phyloP scores from a whole-genome alignment of 1,140 invertebrate genomes.

The Neoseiulus cucumeris region DNA sequence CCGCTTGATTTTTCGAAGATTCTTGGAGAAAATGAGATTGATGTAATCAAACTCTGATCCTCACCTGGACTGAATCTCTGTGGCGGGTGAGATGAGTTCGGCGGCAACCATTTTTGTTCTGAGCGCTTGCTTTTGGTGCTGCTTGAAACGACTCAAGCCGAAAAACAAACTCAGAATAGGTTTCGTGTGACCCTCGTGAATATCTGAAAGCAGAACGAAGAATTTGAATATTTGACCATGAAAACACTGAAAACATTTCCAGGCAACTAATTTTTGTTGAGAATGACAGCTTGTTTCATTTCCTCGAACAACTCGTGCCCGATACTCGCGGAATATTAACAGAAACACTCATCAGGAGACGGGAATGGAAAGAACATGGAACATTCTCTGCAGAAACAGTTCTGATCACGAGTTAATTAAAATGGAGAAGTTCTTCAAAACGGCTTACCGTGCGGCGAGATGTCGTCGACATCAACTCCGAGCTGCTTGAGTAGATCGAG shows the following conservation, averaged over 20 bases:
- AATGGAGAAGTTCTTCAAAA: neutral
- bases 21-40: too few species aligned
- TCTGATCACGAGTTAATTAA: neutral
- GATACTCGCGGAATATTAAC: too few species aligned
- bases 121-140: slow-evolving; percentile 53
- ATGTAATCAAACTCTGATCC: neutral
- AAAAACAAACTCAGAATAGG: slow-evolving; percentile 83
- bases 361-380: too few species aligned
- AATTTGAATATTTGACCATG: slow-evolving; percentile 9
- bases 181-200: slow-evolving; percentile 68
- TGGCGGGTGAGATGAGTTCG: neutral
- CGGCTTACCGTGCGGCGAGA: slow-evolving; percentile 3
- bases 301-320: too few species aligned
- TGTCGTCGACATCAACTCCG: slow-evolving; percentile 9
- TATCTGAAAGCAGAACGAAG: slow-evolving; percentile 35
- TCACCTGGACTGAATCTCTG: slow-evolving; percentile 5
- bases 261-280: too few species aligned
- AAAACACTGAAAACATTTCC: too few species aligned
- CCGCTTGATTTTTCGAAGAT: too few species aligned
- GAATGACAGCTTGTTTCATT: too few species aligned
- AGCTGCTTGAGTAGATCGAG: slow-evolving; percentile 7
- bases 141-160: slow-evolving; percentile 58
- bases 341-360: too few species aligned
- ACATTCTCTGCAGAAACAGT: too few species aligned
- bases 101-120: slow-evolving; percentile 4